Evolutionary conservation across 2,888 invertebrate species (phyloP).

Genomic region (Apamea anceps): DNA sequence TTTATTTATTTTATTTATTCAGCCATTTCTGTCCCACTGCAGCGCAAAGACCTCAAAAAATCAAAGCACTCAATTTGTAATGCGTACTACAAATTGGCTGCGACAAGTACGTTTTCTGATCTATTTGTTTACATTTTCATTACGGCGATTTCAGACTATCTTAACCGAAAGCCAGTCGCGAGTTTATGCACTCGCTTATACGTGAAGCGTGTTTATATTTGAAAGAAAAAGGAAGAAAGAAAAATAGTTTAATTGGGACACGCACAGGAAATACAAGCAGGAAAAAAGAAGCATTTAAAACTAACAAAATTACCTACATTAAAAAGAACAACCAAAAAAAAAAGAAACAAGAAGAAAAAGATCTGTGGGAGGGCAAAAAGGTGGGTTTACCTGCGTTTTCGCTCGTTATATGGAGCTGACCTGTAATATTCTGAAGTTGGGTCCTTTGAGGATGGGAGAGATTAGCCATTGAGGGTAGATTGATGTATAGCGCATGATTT

Average conservation of each 20-base stretch:
- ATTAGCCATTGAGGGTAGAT: conserved; percentile 48
- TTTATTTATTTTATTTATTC: too few relatives aligned
- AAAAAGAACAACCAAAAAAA: background rate
- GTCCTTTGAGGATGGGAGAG: conserved; percentile 1
- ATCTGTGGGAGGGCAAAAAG: background rate
- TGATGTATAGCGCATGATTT: conserved; percentile 44
- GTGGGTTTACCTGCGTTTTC: background rate
- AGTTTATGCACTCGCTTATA: background rate
- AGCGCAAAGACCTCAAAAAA: too few relatives aligned
- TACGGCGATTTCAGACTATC: background rate
- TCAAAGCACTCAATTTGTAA: background rate
- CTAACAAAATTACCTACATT: background rate
- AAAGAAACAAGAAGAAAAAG: background rate
- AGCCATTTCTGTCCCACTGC: too few relatives aligned
- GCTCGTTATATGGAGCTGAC: background rate
- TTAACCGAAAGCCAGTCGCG: background rate
- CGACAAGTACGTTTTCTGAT: background rate
- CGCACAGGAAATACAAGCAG: background rate
- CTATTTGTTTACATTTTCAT: background rate
- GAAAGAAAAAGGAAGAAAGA: background rate
- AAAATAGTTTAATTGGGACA: background rate
- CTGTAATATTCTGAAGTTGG: conserved; percentile 1
- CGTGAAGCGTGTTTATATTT: background rate
- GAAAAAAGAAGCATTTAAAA: background rate
- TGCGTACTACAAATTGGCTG: background rate